phyloP scores from a whole-genome alignment of 64 coral and sea anemone genomes.

The Stylophora pistillata region DNA sequence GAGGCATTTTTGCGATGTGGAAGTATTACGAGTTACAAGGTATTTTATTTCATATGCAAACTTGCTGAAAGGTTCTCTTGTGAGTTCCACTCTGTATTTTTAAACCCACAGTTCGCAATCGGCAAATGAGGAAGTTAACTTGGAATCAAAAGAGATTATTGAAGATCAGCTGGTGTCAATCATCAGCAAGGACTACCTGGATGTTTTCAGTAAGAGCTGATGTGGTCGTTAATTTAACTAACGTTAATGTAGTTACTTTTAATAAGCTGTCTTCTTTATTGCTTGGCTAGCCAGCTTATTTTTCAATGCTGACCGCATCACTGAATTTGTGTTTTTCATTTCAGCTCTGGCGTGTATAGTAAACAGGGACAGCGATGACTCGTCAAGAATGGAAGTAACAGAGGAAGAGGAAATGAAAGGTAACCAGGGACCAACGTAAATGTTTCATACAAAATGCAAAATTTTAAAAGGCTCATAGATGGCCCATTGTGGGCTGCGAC shows the following conservation, averaged over 20 bases:
- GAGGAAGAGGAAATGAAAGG: conserved; percentile 45
- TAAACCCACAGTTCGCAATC: neutral
- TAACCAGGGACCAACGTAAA: neutral
- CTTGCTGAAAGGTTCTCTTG: neutral
- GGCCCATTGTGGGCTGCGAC: neutral
- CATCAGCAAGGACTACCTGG: conserved; percentile 82
- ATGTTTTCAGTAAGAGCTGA: conserved; percentile 76
- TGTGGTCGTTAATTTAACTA: neutral
- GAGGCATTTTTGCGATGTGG: too few species aligned
- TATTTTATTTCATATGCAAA: neutral
- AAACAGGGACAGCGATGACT: conserved; percentile 6
- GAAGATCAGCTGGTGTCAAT: conserved; percentile 83
- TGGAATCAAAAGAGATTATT: conserved; percentile 76
- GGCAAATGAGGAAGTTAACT: conserved; percentile 42
- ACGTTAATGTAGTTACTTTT: neutral
- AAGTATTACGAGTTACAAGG: neutral
- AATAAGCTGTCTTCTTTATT: neutral
- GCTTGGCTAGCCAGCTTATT: too few species aligned
- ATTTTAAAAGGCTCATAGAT: too few species aligned
- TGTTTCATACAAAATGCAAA: too few species aligned
- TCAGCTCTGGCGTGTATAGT: conserved; percentile 18
- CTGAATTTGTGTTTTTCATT: neutral
- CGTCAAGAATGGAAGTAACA: conserved; percentile 26
- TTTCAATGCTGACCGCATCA: too few species aligned
- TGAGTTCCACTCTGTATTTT: neutral